Conservation (phyloP, 2,797 vertebrate species). For the Pangasius larnaudii region DNA sequence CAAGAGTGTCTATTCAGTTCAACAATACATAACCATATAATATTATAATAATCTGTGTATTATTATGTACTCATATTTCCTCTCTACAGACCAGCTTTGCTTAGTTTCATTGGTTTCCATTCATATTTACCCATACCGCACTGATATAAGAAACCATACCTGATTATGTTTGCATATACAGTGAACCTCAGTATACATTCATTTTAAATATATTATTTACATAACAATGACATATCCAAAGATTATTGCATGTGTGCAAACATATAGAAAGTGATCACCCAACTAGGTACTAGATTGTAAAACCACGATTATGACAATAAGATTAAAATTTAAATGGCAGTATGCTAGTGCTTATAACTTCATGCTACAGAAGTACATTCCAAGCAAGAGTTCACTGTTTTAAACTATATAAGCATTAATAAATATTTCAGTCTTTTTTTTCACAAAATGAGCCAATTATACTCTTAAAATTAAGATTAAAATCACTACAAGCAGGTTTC, state of each 20-base stretch:
- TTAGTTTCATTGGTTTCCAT: not conserved
- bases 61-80: not conserved
- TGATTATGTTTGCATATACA: not conserved
- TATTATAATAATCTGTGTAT: not conserved
- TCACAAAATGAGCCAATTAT: not conserved
- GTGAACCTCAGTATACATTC: not conserved
- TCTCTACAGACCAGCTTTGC: not conserved
- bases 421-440: too few species aligned
- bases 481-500: not conserved
- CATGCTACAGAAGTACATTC: too few species aligned
- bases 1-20: too few species aligned
- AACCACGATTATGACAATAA: not conserved
- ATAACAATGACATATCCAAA: not conserved
- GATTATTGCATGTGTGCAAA: not conserved
- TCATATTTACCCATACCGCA: not conserved
- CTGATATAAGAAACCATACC: not conserved
- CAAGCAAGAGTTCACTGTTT: not conserved
- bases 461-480: too few species aligned
- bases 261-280: not conserved
- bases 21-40: slow-evolving; percentile 4
- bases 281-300: not conserved
- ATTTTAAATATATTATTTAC: not conserved
- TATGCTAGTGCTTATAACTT: not conserved
- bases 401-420: not conserved
- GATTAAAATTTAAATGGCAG: not conserved